Evolutionary conservation across 2,888 invertebrate species (phyloP), one percentile per base, ranked within the genome.

Genomic region (Rapana venosa): DNA sequence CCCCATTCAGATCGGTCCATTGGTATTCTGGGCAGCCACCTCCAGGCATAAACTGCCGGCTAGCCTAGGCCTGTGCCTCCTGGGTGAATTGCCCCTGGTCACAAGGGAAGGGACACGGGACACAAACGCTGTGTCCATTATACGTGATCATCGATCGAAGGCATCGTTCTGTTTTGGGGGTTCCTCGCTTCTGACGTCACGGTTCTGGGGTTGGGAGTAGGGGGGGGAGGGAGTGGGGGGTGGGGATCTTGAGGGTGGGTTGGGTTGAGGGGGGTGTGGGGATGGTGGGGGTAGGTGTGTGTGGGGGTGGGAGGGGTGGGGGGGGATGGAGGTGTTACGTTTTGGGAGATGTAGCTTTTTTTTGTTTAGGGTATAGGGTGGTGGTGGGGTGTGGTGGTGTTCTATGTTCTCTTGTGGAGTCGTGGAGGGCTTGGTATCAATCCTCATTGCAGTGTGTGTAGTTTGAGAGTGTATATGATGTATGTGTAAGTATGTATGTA

Each of bases 121-220:
- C 81, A 83, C 47, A 83, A 47, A 47, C 22, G 30, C 47, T 22
- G 30, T 83, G 81, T 47, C 81, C 15, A 26, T 47, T 47, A 47
- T 47, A 47, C 47, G 36, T 83, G 81, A 83, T 83, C 81, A 83
- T 83, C 47, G 47, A 83, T 83, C 47, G 47, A 47, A 47, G 47
- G 47, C 81, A 83, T 83, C 81, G 81, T 22, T 47, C 26, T 36
- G 36, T 35, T 32, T 47, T n/a, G n/a, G 47, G 47, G 32, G 17
- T 79, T 32, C 17, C 17, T 26, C 32, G 32, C 35, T 26, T 0
- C 35, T 79, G 77, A 79, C 77, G 32, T 79, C 77, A 79, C 77
- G 77, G 4, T 32, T 32, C 77, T 13, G 32, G 35, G 26, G 26
- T n/a, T n/a, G n/a, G n/a, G 15, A 32, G 32, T 79, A 17, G 36